Evolutionary conservation across 2,797 vertebrate species (phyloP), one percentile per base, ranked within the genome.

Genomic region (Perodicticus potto): DNA sequence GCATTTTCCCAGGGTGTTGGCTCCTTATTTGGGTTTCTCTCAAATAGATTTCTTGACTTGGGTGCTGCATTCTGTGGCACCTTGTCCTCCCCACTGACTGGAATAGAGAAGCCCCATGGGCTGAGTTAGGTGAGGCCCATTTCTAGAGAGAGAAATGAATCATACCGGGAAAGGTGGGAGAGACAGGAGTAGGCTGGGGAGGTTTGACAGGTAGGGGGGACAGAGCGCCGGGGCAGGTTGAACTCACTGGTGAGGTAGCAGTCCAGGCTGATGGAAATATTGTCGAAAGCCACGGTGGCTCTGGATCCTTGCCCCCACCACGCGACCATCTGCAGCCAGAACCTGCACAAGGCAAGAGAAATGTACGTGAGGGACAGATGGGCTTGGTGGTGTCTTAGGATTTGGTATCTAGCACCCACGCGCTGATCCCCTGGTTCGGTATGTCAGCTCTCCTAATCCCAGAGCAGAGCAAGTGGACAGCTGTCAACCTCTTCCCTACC

Each of bases 211-310:
- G 63, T 86, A 14, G 49, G 2, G 81, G 2, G 69, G 53, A 37
- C 57, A 37, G 76, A 88, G 55, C 69, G 57, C 92, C 45, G 80
- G 67, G 55, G 9, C 67, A 93, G 97, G 78, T 94, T 20, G 96
- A 86, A 99, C 99, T 99, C 98, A 99, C 99, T 99, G 98, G 99
- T 99, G 98, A 99, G 98, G 96, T 99, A 99, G 98, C 99, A 99
- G 98, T 99, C 99, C 98, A 99, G 99, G 94, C 99, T 99, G 98
- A 99, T 98, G 91, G 99, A 99, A 96, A 99, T 97, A 96, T 99
- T 99, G 98, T 99, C 99, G 92, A 99, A 98, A 93, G 99, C 99
- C 98, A 99, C 98, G 49, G 99, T 96, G 95, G 99, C 99, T 97
- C 99, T 98, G 19, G 99, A 98, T 96, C 99, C 99, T 98, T 98